Evolutionary conservation across 2,113 vertebrate genomes (phyloP).

Genomic region (Leptobrachium leishanense): DNA sequence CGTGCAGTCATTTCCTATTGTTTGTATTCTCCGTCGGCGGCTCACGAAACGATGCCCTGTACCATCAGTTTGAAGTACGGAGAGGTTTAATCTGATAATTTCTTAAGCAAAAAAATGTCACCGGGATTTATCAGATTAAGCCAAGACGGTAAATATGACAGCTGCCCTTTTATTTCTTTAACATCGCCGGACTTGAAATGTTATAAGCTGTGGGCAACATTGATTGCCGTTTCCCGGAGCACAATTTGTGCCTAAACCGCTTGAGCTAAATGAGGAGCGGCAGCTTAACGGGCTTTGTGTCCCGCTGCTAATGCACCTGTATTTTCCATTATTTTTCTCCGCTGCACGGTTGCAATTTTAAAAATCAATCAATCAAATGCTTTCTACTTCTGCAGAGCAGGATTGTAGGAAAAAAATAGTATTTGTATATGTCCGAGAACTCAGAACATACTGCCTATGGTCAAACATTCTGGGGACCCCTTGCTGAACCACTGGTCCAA

Average conservation of each 20-base stretch:
- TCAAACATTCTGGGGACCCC: no score
- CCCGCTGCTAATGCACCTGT: no score
- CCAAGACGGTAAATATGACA: constrained; percentile 28
- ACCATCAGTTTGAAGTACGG: constrained; percentile 29
- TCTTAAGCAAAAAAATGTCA: constrained; percentile 31
- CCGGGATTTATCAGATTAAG: constrained; percentile 33
- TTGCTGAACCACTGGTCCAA: no score
- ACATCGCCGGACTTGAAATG: constrained; percentile 21
- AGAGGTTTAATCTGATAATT: constrained; percentile 31
- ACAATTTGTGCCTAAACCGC: neutral
- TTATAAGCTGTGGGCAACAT: neutral
- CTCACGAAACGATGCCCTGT: neutral
- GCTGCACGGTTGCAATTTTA: no score
- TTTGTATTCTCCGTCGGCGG: neutral
- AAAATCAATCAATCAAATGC: no score
- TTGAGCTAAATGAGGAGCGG: no score
- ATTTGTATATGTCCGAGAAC: no score
- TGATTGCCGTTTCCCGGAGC: neutral
- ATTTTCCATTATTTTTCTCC: no score
- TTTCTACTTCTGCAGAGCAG: no score
- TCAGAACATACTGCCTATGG: no score
- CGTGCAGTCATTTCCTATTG: constrained; percentile 19
- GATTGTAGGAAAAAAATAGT: no score
- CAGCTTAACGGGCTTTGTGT: no score
- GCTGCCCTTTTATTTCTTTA: constrained; percentile 37